Evolutionary conservation across 2,888 invertebrate species (phyloP).

Genomic region (Venusia cambrica): DNA sequence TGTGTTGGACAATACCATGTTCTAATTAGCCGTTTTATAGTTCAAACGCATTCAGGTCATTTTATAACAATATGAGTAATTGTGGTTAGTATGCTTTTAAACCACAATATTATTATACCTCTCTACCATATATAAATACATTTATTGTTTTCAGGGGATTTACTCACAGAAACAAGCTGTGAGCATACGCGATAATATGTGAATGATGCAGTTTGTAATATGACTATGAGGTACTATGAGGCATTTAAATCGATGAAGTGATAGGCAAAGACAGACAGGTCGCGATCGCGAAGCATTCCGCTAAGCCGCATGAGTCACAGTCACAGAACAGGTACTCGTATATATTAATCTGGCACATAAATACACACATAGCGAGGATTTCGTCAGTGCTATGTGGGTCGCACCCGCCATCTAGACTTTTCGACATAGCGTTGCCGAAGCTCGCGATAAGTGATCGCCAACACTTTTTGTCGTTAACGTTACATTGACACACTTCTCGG

Average conservation of each 20-base stretch:
- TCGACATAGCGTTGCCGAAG: conserved; percentile 50
- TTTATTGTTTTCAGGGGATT: too few species aligned
- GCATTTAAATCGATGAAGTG: conserved; percentile 8
- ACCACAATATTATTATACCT: too few species aligned
- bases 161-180: too few species aligned
- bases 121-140: too few species aligned
- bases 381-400: conserved; percentile 62
- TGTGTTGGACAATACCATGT: conserved; percentile 39
- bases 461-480: conserved; percentile 52
- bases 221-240: too few species aligned
- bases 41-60: conserved; percentile 46
- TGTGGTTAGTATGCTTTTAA: too few species aligned
- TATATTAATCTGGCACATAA: conserved; percentile 39
- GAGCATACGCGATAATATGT: too few species aligned
- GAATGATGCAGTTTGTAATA: too few species aligned
- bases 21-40: conserved; percentile 40
- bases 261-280: conserved; percentile 25
- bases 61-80: conserved; percentile 40
- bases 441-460: conserved; percentile 46
- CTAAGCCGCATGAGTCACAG: conserved; percentile 37
- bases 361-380: conserved; percentile 48
- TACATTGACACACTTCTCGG: conserved; percentile 52
- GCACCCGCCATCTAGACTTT: conserved; percentile 55
- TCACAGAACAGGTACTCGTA: conserved; percentile 37
- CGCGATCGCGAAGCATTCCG: conserved; percentile 23